Percentiles rank a stretch among this genome's conserved stretches.
phyloP scores from a whole-genome alignment of 1,140 invertebrate species.

The Sitodiplosis mosellana region DNA sequence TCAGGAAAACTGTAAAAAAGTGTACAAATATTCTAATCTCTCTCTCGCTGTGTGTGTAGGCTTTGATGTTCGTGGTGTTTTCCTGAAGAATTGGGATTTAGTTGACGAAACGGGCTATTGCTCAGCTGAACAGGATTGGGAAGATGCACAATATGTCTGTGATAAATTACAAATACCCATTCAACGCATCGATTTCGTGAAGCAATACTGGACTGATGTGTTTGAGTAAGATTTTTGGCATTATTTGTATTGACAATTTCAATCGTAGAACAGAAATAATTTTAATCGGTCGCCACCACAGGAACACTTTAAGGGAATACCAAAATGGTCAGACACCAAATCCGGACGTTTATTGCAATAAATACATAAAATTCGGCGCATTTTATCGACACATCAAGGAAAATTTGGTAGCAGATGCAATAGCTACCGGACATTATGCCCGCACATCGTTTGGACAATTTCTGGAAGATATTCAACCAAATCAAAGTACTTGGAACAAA shows the following conservation, averaged over 20 bases:
- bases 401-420: slow-evolving; percentile 59
- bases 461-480: slow-evolving; percentile 42
- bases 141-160: slow-evolving; percentile 72
- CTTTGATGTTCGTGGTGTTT: slow-evolving; percentile 68
- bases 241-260: too few relatives aligned
- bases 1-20: too few relatives aligned
- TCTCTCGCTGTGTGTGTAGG: too few relatives aligned
- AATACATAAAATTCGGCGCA: slow-evolving; percentile 78
- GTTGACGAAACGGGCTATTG: slow-evolving; percentile 75
- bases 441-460: slow-evolving; percentile 57
- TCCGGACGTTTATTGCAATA: slow-evolving; percentile 92
- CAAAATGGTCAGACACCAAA: slow-evolving; percentile 76
- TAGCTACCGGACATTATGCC: slow-evolving; percentile 97
- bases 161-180: slow-evolving; percentile 58
- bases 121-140: slow-evolving; percentile 55
- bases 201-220: slow-evolving; percentile 94
- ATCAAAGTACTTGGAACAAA: slow-evolving; percentile 28
- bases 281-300: too few relatives aligned
- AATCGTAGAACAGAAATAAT: too few relatives aligned
- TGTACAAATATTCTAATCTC: too few relatives aligned
- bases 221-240: slow-evolving; percentile 43
- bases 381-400: slow-evolving; percentile 68
- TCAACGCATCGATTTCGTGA: slow-evolving; percentile 73
- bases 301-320: slow-evolving; percentile 61
- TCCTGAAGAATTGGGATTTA: slow-evolving; percentile 93